Evolutionary conservation across 2,888 invertebrate genomes (phyloP), one percentile per base, ranked within the genome.

Genomic region (Lacanobia oleracea): DNA sequence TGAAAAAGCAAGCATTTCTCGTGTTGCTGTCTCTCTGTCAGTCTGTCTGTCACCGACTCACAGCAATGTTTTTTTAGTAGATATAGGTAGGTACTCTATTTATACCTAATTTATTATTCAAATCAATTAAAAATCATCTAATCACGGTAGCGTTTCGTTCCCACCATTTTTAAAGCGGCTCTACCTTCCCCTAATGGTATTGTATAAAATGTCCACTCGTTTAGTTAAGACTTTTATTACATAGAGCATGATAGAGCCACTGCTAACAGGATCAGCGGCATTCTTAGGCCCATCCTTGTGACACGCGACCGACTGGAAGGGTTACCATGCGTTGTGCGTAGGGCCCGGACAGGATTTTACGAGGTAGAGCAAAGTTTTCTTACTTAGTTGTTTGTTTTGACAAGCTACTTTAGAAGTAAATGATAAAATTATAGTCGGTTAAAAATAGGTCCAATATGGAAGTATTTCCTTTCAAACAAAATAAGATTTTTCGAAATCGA

Each of bases 211-310:
- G 14, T 16, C 3, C 2, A 21, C 53, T 14, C 27, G 51, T 53
- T 79, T 50, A 63, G 5, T 40, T 18, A 61, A 61, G 37, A 21
- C 3, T 54, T 43, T 59, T 59, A 33, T 72, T 65, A 70, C 70
- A 63, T 74, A 82, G 65, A 65, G 71, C 56, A 51, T 71, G 75
- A 75, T 73, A 69, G 66, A 70, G 70, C 63, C 56, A 62, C 62
- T 45, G 45, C 43, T 80, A 87, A 89, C 90, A 84, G 84, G 91
- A 86, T 83, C 68, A 81, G 84, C 88, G 74, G 83, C 91, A 91
- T 91, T 91, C 91, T 91, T 90, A 88, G 83, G 85, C 84, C 84
- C 82, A 87, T 84, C 88, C 82, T 72, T 72, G 78, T 82, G 82
- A 83, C 87, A 87, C 81, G 88, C 86, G 75, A 85, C 75, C 65